Conservation (phyloP, 2,113 vertebrate species). For the Aegypius monachus region DNA sequence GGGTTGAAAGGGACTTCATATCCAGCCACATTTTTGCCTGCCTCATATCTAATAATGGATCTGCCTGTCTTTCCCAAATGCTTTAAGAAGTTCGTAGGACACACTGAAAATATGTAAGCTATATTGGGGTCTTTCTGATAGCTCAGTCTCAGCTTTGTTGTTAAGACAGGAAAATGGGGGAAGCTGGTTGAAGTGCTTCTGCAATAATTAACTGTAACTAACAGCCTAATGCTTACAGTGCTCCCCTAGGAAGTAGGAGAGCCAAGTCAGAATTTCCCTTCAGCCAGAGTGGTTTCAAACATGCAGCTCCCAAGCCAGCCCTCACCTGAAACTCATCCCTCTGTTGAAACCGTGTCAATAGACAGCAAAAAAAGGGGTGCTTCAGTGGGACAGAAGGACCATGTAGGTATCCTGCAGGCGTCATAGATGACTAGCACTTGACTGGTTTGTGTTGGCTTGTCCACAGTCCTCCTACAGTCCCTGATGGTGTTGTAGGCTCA, state of each 20-base stretch:
- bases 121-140: neutral
- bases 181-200: neutral
- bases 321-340: neutral
- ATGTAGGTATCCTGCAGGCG: neutral
- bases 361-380: neutral
- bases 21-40: neutral
- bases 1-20: neutral
- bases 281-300: neutral
- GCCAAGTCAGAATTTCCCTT: neutral
- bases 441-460: neutral
- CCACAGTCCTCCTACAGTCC: neutral
- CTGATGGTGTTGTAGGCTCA: neutral
- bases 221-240: neutral
- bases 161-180: neutral
- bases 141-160: neutral
- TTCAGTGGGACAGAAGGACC: neutral
- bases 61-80: neutral
- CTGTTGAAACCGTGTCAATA: neutral
- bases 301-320: neutral
- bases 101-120: neutral
- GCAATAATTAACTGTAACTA: neutral
- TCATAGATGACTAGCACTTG: neutral
- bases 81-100: neutral
- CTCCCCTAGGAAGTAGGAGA: neutral
- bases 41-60: neutral